Base-by-base conservation (phyloP, 1,140 invertebrate species). In the Alviniconcha marisindica region DNA sequence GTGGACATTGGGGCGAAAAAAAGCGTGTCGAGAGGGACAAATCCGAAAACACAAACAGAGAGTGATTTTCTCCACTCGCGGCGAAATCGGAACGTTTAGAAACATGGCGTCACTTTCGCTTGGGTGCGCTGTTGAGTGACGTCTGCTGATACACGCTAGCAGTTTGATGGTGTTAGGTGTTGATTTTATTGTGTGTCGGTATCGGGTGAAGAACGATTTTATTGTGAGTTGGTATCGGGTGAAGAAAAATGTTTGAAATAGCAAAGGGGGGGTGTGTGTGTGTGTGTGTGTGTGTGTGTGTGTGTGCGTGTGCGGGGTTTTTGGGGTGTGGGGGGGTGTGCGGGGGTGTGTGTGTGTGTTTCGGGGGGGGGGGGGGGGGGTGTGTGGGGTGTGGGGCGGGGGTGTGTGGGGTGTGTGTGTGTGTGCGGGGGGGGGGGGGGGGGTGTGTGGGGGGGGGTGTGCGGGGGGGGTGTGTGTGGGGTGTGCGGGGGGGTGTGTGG, bases 31-130 rank as follows among this genome's bases (percentile, higher is more conserved):
- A 31, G n/a, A 54, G 24, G 51, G 51, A 60, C 51, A 77, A 42
- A n/a, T 14, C 31, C 51, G 42, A 38, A 38, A 18, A 78, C 56
- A 78, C 77, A 78, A 78, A 78, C 77, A 78, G 48, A n/a, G 18
- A 40, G 51, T 60, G 21, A 38, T 36, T 31, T 33, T 54, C 77
- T 60, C 33, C 51, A 24, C 33, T 33, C 51, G n/a, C 18, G 3
- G 12, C 4, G 21, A 38, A 36, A 60, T 60, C 36, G 15, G 10
- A 54, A 54, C 74, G 24, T 66, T 12, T 12, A 33, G 63, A 10
- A 51, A 77, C 36, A 38, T 40, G 77, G 77, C 51, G 48, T 56
- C 44, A 54, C 28, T 78, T 60, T 44, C n/a, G 77, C 51, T 54
- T 51, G 31, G 33, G 24, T 60, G 77, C 28, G 3, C 36, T 56